Evolutionary conservation across 1,140 invertebrate genomes (phyloP).

Genomic region (Cydia strobilella): DNA sequence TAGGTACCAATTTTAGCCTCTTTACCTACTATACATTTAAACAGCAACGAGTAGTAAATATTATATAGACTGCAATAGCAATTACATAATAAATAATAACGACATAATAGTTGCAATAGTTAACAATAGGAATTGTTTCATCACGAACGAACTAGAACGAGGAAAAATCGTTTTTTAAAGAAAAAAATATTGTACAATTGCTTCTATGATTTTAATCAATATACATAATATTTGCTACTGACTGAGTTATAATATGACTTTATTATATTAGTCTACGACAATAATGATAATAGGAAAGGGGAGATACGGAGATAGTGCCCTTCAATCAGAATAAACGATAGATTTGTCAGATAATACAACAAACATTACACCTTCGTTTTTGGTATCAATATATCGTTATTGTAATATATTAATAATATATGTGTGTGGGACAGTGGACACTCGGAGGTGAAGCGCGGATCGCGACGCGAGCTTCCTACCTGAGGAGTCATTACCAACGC

Average conservation of each 20-base stretch:
- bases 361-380: conserved; percentile 3
- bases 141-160: no score
- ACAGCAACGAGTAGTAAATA: no score
- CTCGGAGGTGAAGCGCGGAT: not conserved
- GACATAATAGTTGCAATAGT: no score
- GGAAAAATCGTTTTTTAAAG: no score
- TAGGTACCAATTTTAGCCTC: no score
- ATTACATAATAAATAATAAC: no score
- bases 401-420: not conserved
- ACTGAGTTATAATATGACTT: no score
- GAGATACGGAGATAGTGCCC: not conserved
- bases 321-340: not conserved
- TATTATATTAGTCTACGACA: not conserved
- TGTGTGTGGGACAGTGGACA: conserved; percentile 2
- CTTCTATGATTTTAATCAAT: no score
- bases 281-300: not conserved
- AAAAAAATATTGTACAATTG: no score
- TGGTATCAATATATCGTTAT: not conserved
- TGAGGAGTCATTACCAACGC: not conserved
- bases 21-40: no score
- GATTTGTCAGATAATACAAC: not conserved
- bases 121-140: no score
- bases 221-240: not conserved
- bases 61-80: no score
- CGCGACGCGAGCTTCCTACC: conserved; percentile 14